A percentile compares a stretch with the other conserved stretches of the same genome.
These are phyloP conservation scores for Chrysodeixis includens DNA, from an alignment of 2,888 invertebrate species.

Conservation along the genomic window DNA sequence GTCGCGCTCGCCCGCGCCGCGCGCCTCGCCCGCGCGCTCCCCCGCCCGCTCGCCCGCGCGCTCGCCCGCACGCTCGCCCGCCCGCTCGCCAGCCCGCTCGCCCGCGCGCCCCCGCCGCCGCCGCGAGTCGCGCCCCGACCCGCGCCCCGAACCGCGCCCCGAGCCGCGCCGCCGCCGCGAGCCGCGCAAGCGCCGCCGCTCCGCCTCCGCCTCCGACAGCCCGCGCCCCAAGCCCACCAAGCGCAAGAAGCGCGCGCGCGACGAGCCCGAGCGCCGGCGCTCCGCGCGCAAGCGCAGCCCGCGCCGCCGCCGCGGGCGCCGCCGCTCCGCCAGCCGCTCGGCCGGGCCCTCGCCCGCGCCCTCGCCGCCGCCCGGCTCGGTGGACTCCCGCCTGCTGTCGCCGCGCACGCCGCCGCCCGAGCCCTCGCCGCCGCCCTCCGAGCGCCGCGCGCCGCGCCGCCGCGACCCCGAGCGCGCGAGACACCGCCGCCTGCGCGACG, in stretches of 20 bases:
- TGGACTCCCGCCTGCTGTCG: conserved; percentile 68
- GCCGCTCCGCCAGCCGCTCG: conserved; percentile 40
- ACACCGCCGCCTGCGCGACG: conserved; percentile 76
- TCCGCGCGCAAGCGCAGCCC: conserved; percentile 64
- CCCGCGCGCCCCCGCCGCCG: conserved; percentile 66
- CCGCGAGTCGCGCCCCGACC: conserved; percentile 57
- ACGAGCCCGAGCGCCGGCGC: conserved; percentile 64
- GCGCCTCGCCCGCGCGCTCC: conserved; percentile 47
- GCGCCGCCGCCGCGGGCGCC: conserved; percentile 68
- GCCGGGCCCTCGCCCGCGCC: conserved; percentile 52
- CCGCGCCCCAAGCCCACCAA: conserved; percentile 69
- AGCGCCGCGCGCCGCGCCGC: conserved; percentile 78
- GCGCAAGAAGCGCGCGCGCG: conserved; percentile 74
- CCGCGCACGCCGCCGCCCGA: conserved; percentile 68
- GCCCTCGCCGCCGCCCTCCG: conserved; percentile 79
- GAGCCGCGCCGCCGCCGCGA: conserved; percentile 67
- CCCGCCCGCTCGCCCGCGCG: conserved; percentile 61
- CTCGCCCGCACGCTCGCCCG: too few relatives aligned
- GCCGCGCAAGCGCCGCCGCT: conserved; percentile 68
- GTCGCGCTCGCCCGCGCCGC: conserved; percentile 56
- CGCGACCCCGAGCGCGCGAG: conserved; percentile 62
- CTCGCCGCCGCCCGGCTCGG: conserved; percentile 62
- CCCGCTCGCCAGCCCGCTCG: too few relatives aligned
- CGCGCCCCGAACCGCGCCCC: conserved; percentile 61
- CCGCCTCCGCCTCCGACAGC: conserved; percentile 58